Conservation (phyloP, 2,797 vertebrate species). For the Xenopus petersii region DNA sequence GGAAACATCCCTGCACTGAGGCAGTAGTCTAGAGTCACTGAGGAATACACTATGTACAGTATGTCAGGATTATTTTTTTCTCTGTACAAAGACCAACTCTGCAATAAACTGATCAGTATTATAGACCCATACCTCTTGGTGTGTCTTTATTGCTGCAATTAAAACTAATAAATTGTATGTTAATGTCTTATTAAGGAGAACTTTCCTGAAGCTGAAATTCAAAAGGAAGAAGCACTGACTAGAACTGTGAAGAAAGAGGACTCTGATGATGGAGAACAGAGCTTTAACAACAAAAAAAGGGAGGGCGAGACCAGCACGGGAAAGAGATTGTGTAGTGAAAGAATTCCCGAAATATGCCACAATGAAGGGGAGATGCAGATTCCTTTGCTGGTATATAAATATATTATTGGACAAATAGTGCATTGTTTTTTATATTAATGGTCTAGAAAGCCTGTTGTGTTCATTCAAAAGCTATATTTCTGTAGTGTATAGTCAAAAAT, state of each 20-base stretch:
- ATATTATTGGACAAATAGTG: background rate
- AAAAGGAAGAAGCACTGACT: background rate
- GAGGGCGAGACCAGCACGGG: background rate
- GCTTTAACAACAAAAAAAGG: background rate
- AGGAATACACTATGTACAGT: too few species aligned
- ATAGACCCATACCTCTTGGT: too few species aligned
- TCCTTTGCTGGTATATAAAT: slow-evolving; percentile 32
- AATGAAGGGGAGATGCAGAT: slow-evolving; percentile 6
- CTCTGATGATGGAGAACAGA: background rate
- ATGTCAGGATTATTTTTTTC: too few species aligned
- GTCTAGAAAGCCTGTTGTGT: too few species aligned
- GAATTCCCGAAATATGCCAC: background rate
- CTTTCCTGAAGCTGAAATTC: background rate
- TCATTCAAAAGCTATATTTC: too few species aligned
- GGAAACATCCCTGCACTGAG: too few species aligned
- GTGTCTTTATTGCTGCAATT: too few species aligned
- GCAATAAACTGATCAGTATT: too few species aligned
- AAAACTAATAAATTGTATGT: background rate
- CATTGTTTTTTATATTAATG: too few species aligned
- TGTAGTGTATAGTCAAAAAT: too few species aligned
- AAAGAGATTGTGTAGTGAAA: slow-evolving; percentile 2
- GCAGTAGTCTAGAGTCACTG: too few species aligned
- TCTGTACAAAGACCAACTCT: too few species aligned
- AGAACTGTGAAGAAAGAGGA: slow-evolving; percentile 11
- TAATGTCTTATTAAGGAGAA: background rate